Conservation (phyloP, 2,888 invertebrate genomes). For the Timema cristinae region DNA sequence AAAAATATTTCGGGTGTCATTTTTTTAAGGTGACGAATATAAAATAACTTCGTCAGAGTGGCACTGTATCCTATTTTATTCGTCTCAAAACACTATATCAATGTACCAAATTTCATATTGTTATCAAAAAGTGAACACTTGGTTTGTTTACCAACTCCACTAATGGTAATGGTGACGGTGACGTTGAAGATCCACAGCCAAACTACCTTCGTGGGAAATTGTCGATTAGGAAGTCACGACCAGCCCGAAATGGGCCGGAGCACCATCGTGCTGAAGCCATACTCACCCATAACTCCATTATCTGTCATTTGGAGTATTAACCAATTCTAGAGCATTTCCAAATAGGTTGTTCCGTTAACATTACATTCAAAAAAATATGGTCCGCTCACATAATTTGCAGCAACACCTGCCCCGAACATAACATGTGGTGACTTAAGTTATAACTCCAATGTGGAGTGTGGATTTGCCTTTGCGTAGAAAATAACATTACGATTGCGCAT, state of each 20-base stretch:
- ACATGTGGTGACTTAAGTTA: background rate
- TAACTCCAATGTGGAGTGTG: background rate
- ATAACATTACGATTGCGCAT: no score
- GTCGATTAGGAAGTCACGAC: background rate
- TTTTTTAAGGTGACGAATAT: no score
- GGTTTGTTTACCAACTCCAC: no score
- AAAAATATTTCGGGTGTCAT: no score
- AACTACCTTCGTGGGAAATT: background rate
- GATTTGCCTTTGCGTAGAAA: background rate
- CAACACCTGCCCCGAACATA: background rate
- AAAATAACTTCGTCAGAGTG: no score
- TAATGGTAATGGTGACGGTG: background rate
- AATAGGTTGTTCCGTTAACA: background rate
- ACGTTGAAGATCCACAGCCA: background rate
- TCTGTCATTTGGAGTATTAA: background rate
- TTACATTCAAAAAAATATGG: background rate
- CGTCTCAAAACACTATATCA: no score
- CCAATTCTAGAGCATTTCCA: background rate
- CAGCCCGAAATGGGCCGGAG: background rate
- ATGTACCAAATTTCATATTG: no score
- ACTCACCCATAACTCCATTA: background rate
- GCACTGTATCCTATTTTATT: no score
- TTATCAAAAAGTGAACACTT: no score
- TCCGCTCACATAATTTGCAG: background rate
- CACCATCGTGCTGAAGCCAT: conserved; percentile 1